Percentiles rank a stretch among this genome's conserved stretches.
Conservation (phyloP, 1,140 invertebrate species). For the Rhizoglyphus robini region DNA sequence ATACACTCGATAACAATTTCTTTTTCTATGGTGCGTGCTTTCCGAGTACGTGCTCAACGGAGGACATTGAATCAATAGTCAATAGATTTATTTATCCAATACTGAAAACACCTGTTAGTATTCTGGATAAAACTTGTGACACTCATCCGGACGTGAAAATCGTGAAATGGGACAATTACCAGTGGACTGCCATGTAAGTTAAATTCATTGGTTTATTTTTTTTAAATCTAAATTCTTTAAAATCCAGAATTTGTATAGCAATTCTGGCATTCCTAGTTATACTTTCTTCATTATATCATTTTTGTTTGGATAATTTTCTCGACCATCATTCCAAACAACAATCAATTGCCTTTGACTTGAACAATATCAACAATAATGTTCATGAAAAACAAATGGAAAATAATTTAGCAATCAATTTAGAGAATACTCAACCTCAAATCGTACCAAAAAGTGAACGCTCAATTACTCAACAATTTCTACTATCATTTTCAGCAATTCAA, state of each 20-base stretch:
- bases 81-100: not conserved
- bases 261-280: not conserved
- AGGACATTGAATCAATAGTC: not conserved
- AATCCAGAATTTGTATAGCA: not conserved
- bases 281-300: not conserved
- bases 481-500: not conserved
- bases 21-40: not conserved
- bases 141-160: not conserved
- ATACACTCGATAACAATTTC: not conserved
- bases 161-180: not conserved
- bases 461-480: not conserved
- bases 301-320: not conserved
- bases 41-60: not conserved
- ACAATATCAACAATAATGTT: not conserved
- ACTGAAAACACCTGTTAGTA: not conserved
- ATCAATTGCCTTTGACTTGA: too few relatives aligned
- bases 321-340: too few relatives aligned
- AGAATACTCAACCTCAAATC: too few relatives aligned
- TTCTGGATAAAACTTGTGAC: not conserved
- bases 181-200: not conserved
- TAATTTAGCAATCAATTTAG: too few relatives aligned
- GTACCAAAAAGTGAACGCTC: too few relatives aligned
- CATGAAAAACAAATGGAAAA: too few relatives aligned
- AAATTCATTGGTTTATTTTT: not conserved
- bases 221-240: not conserved